phyloP scores from a whole-genome alignment of 1,140 invertebrate genomes.

The Megathymus violae region DNA sequence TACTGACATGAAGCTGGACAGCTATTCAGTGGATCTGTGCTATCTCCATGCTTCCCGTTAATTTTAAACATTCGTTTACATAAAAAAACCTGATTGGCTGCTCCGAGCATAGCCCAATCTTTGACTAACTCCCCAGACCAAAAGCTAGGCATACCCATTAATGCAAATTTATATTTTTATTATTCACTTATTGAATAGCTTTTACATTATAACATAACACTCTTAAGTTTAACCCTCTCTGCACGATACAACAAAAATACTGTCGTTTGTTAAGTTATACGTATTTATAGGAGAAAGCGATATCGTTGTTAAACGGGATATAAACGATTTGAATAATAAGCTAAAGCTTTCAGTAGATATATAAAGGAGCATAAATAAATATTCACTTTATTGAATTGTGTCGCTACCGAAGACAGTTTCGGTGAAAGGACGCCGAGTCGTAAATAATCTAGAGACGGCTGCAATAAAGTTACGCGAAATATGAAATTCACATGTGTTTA shows the following conservation, averaged over 20 bases:
- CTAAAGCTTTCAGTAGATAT: slow-evolving; percentile 29
- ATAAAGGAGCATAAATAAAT: slow-evolving; percentile 30
- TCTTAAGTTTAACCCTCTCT: slow-evolving; percentile 7
- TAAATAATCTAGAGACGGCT: slow-evolving; percentile 25
- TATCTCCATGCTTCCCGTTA: too few relatives aligned
- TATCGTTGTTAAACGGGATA: too few relatives aligned
- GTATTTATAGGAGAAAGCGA: slow-evolving; percentile 61
- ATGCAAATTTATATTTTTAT: too few relatives aligned
- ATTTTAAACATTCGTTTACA: too few relatives aligned
- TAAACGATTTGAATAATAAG: slow-evolving; percentile 37
- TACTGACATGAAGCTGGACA: too few relatives aligned
- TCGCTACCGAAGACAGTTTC: slow-evolving; percentile 22
- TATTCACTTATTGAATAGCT: too few relatives aligned
- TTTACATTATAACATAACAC: too few relatives aligned
- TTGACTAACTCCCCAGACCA: too few relatives aligned
- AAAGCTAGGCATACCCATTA: too few relatives aligned
- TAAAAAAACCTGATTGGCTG: too few relatives aligned
- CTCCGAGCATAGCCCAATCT: too few relatives aligned
- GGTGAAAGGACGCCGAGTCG: slow-evolving; percentile 32
- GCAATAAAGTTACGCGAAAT: slow-evolving; percentile 25
- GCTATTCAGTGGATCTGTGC: too few relatives aligned
- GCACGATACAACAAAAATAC: background rate
- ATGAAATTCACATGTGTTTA: slow-evolving; percentile 24
- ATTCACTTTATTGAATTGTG: slow-evolving; percentile 28
- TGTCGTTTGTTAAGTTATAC: slow-evolving; percentile 38